These are phyloP conservation scores for Lasioglossum villosulum DNA, from an alignment of 2,888 invertebrate genomes.

Conservation along the genomic window DNA sequence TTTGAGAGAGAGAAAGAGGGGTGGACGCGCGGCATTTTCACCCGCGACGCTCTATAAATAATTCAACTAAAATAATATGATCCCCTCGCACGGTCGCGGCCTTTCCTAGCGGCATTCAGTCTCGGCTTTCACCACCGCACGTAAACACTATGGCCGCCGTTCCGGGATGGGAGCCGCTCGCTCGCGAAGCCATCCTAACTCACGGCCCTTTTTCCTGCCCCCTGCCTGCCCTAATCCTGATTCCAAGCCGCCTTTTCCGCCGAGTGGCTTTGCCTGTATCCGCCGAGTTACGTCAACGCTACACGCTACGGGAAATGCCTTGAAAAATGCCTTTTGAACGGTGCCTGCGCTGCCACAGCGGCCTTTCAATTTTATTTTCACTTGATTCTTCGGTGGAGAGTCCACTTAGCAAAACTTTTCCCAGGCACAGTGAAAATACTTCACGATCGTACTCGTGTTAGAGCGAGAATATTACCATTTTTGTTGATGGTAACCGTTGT, in stretches of 20 bases:
- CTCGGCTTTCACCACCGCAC: slow-evolving; percentile 63
- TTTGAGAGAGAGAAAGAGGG: background rate
- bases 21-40: slow-evolving; percentile 10
- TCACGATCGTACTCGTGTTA: background rate
- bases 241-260: slow-evolving; percentile 9
- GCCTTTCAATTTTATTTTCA: background rate
- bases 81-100: slow-evolving; percentile 50
- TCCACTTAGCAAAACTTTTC: background rate
- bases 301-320: background rate
- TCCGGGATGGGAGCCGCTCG: slow-evolving; percentile 23
- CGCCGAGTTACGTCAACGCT: background rate
- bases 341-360: background rate
- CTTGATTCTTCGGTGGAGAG: background rate
- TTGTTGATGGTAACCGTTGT: background rate
- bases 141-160: slow-evolving; percentile 61
- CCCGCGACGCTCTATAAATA: slow-evolving; percentile 80
- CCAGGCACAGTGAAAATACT: background rate
- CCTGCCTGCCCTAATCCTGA: background rate
- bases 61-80: slow-evolving; percentile 82
- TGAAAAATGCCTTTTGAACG: background rate
- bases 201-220: background rate
- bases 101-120: slow-evolving; percentile 64
- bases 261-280: slow-evolving; percentile 14
- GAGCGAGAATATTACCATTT: background rate
- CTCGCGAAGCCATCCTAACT: slow-evolving; percentile 7